Percentiles rank a stretch among this genome's conserved stretches.
Evolutionary conservation across 2,888 invertebrate species (phyloP).

Genomic region (Orthonevra nobilis): DNA sequence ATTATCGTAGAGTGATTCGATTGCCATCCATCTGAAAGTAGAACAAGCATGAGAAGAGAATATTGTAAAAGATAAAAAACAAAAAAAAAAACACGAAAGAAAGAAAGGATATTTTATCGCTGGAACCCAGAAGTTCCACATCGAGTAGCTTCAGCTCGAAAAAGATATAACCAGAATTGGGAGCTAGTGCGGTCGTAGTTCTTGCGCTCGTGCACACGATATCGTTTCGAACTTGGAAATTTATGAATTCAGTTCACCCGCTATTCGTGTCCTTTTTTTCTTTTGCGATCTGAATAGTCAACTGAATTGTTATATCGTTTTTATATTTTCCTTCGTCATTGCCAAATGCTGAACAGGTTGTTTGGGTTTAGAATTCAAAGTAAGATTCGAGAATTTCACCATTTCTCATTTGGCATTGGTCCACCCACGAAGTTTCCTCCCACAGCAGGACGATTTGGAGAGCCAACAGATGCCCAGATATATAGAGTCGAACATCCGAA

Average conservation of each 20-base stretch:
- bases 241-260: conserved; percentile 65
- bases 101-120: conserved; percentile 39
- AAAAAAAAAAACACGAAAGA: conserved; percentile 9
- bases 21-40: conserved; percentile 93
- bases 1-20: conserved; percentile 96
- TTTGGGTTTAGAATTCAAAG: conserved; percentile 59
- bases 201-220: conserved; percentile 31
- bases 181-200: conserved; percentile 12
- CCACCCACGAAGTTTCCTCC: conserved; percentile 2
- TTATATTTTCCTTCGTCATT: conserved; percentile 33
- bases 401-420: conserved; percentile 22
- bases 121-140: conserved; percentile 29
- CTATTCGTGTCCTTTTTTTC: conserved; percentile 31
- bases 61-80: conserved; percentile 20
- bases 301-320: conserved; percentile 41
- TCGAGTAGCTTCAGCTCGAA: conserved; percentile 21
- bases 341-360: conserved; percentile 65
- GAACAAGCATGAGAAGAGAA: conserved; percentile 18
- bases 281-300: not conserved
- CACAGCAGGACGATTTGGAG: conserved; percentile 23
- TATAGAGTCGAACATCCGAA: conserved; percentile 55
- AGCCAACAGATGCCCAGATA: conserved; percentile 61
- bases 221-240: conserved; percentile 48
- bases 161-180: conserved; percentile 17
- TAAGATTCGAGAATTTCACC: conserved; percentile 29